Percentiles rank a stretch among this genome's conserved stretches.
phyloP scores from a whole-genome alignment of 1,140 invertebrate species.

The Tetraneura akinire region DNA sequence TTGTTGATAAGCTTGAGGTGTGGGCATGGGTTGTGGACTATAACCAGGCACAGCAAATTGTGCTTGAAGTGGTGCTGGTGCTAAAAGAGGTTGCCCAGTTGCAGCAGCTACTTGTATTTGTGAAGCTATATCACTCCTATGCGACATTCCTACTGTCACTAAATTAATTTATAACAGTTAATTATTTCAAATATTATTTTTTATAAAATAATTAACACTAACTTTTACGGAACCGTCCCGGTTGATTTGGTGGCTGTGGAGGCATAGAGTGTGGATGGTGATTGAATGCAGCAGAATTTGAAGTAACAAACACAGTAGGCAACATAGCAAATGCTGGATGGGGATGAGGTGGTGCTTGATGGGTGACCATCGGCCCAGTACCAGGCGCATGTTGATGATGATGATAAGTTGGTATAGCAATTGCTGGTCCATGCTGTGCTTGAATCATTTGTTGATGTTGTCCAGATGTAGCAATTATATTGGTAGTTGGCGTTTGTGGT shows the following conservation, averaged over 20 bases:
- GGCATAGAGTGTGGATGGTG: conserved; percentile 48
- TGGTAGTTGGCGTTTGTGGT: conserved; percentile 73
- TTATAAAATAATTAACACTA: neutral
- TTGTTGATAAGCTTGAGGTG: conserved; percentile 59
- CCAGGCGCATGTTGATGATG: conserved; percentile 45
- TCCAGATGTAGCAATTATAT: conserved; percentile 24
- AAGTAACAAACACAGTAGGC: conserved; percentile 47
- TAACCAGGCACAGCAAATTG: conserved; percentile 60
- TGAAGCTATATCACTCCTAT: conserved; percentile 65
- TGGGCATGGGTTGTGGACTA: conserved; percentile 61
- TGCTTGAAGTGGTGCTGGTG: conserved; percentile 65
- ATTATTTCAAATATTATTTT: neutral
- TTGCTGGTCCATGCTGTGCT: conserved; percentile 46
- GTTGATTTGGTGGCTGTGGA: conserved; percentile 47
- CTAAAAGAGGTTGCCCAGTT: conserved; percentile 80
- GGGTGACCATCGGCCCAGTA: conserved; percentile 41
- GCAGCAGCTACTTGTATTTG: conserved; percentile 75
- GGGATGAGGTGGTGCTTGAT: conserved; percentile 47
- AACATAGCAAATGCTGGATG: conserved; percentile 48
- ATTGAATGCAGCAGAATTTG: conserved; percentile 49
- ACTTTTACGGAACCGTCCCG: conserved; percentile 46
- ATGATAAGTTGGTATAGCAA: conserved; percentile 42
- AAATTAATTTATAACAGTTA: conserved; percentile 54
- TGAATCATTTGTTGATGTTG: conserved; percentile 41
- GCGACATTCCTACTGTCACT: conserved; percentile 67